Base-by-base conservation (phyloP, 2,888 invertebrate genomes). In the Schrankia costaestrigalis region DNA sequence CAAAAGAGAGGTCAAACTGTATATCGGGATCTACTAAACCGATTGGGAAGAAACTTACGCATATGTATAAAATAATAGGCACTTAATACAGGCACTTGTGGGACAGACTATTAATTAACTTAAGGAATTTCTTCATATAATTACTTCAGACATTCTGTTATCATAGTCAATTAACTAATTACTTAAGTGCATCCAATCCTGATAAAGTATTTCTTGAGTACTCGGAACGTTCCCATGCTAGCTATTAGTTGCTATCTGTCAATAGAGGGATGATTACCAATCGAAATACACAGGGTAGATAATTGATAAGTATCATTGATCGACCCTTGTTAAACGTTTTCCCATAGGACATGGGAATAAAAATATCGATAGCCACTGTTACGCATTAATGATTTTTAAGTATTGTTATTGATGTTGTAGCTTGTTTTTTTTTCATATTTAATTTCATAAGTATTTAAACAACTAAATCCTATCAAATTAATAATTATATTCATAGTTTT, bases 241-340 rank as follows among this genome's bases (percentile, higher is more conserved):
- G 49, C 48, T 43, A 49, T 57, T 61, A 59, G 58, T 55, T 55
- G 48, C 56, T 56, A 74, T 77, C 72, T 69, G 46, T 62, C 68
- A 65, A 66, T 68, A 63, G 48, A 56, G 54, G 56, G 64, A 52
- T 41, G 40, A 53, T 59, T 56, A 46, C 64, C 52, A 67, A 70
- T 63, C 54, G 58, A 59, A 54, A 61, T 56, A 46, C n/a, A n/a
- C 55, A 55, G 66, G 75, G 70, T 63, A 78, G 78, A 78, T 85
- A 85, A 79, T 81, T 78, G 74, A 58, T 69, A 39, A 39, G 38
- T 38, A 62, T 45, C 78, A 80, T 81, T 76, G 58, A 58, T 72
- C 71, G 78, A 71, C 84, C 80, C 83, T 77, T 56, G 80, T 78
- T 82, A 80, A 80, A 77, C 63, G 71, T 49, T 82, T 76, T 85